Evolutionary conservation across 2,888 invertebrate species (phyloP).

Genomic region (Odontomyia ornata): DNA sequence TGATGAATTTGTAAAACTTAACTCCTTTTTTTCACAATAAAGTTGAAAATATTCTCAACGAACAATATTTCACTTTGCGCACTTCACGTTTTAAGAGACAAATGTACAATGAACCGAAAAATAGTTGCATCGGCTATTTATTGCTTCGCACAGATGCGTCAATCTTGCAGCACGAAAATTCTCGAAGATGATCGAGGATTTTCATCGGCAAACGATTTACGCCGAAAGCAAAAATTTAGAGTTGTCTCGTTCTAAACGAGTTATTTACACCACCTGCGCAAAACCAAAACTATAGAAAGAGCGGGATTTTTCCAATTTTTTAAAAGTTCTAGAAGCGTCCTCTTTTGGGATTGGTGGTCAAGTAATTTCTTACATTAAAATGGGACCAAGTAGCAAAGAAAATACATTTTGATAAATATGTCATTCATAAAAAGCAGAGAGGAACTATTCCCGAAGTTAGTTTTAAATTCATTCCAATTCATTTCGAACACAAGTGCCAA

Average conservation of each 20-base stretch:
- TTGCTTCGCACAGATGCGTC: slow-evolving; percentile 9
- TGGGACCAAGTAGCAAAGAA: too few species aligned
- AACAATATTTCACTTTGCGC: background rate
- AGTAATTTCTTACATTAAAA: too few species aligned
- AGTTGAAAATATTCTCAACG: slow-evolving; percentile 24
- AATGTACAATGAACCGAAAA: background rate
- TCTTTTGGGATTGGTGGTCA: too few species aligned
- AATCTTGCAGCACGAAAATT: background rate
- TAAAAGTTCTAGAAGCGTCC: background rate
- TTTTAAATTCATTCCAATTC: too few species aligned
- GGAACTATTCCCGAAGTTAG: too few species aligned
- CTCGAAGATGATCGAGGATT: background rate
- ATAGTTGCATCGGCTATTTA: slow-evolving; percentile 1
- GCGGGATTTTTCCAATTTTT: background rate
- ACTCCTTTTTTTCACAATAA: slow-evolving; percentile 31
- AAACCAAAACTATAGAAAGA: background rate
- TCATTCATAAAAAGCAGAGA: too few species aligned
- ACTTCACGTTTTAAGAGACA: slow-evolving; percentile 26
- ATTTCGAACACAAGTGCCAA: too few species aligned
- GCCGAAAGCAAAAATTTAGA: background rate
- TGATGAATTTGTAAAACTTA: background rate
- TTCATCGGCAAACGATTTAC: background rate
- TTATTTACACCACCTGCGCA: slow-evolving; percentile 2
- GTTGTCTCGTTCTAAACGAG: slow-evolving; percentile 6
- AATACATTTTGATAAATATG: too few species aligned